These are phyloP conservation scores for Mesitornis unicolor DNA, from an alignment of 2,113 vertebrate genomes.

Conservation along the genomic window DNA sequence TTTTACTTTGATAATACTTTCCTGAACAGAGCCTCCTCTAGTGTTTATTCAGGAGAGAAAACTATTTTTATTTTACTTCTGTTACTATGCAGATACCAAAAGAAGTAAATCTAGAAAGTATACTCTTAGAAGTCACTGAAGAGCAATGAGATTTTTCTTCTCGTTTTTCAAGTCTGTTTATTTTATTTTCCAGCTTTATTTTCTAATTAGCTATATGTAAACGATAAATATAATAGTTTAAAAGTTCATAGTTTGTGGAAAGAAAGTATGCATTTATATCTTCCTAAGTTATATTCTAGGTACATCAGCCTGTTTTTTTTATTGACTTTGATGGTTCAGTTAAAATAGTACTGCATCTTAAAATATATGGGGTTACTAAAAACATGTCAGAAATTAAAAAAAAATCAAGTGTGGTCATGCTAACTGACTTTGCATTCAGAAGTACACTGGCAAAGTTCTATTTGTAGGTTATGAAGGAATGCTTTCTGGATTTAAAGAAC, in stretches of 20 bases:
- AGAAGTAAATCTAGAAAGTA: neutral
- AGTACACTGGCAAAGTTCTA: neutral
- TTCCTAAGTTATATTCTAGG: neutral
- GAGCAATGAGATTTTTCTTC: neutral
- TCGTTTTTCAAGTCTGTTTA: neutral
- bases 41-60: neutral
- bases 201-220: neutral
- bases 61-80: neutral
- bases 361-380: neutral
- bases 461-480: neutral
- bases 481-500: neutral
- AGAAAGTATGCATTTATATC: neutral
- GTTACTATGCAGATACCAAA: neutral
- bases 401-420: neutral
- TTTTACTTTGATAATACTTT: neutral
- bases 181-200: neutral
- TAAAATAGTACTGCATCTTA: neutral
- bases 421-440: neutral
- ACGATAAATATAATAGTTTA: neutral
- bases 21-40: neutral
- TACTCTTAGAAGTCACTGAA: neutral
- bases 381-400: neutral
- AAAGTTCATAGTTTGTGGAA: neutral
- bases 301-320: neutral
- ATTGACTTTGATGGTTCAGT: neutral